phyloP scores from a whole-genome alignment of 2,888 invertebrate genomes.

The Nemotelus pantherinus region DNA sequence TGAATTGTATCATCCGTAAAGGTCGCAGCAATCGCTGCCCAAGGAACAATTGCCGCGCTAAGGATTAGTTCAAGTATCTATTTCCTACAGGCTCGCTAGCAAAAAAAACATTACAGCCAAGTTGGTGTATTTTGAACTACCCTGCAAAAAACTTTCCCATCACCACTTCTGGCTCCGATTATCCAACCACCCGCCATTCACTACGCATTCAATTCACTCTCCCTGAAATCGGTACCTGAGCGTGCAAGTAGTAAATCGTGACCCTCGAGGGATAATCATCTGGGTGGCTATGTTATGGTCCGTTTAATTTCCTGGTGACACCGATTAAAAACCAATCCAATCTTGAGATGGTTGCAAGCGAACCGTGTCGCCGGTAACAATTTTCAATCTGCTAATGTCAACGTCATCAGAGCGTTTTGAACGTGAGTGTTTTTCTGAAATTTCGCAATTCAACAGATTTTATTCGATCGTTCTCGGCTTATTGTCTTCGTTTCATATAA shows the following conservation, averaged over 20 bases:
- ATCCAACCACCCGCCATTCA: neutral
- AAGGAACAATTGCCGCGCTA: too few relatives aligned
- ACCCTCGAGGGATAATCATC: constrained; percentile 45
- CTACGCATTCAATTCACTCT: neutral
- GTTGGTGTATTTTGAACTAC: neutral
- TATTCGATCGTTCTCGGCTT: neutral
- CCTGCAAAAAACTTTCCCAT: neutral
- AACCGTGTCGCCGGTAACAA: constrained; percentile 35
- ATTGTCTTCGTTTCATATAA: constrained; percentile 9
- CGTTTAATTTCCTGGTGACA: constrained; percentile 46
- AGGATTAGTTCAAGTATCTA: too few relatives aligned
- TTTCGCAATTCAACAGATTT: constrained; percentile 23
- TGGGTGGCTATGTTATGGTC: constrained; percentile 48
- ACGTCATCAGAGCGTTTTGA: constrained; percentile 12
- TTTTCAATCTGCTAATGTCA: constrained; percentile 49
- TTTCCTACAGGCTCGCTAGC: too few relatives aligned
- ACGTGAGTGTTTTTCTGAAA: constrained; percentile 41
- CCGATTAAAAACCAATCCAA: constrained; percentile 51
- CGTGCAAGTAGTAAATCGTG: constrained; percentile 39
- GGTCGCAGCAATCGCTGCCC: too few relatives aligned
- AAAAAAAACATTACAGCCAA: too few relatives aligned
- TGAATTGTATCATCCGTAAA: too few relatives aligned
- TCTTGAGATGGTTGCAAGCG: constrained; percentile 44
- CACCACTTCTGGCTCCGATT: neutral
- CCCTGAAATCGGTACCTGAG: constrained; percentile 7